Conservation (phyloP, 1,140 invertebrate species). For the Cotesia vestalis region DNA sequence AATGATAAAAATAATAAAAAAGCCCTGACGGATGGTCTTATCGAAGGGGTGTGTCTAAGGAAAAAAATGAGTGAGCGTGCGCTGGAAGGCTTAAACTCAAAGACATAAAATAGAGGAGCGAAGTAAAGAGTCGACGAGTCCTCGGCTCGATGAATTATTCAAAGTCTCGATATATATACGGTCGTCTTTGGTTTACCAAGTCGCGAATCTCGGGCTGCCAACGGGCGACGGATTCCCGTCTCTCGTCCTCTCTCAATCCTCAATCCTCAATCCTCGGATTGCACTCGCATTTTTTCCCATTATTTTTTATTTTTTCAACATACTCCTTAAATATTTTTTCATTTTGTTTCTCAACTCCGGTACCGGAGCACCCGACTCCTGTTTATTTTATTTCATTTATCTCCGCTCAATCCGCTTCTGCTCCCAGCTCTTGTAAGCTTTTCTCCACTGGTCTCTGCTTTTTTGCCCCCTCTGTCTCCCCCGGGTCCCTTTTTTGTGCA, state of each 20-base stretch:
- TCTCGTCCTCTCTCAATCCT: constrained; percentile 17
- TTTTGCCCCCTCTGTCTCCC: background rate
- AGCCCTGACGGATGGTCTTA: too few relatives aligned
- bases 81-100: too few relatives aligned
- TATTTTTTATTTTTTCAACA: background rate
- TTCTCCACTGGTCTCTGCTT: constrained; percentile 9
- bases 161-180: constrained; percentile 35
- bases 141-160: constrained; percentile 40
- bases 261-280: background rate
- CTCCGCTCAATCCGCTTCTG: background rate
- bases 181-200: constrained; percentile 10
- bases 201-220: constrained; percentile 16
- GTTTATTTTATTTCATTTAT: constrained; percentile 20
- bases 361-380: background rate
- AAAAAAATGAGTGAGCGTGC: too few relatives aligned
- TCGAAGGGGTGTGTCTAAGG: too few relatives aligned
- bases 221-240: constrained; percentile 11
- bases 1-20: too few relatives aligned
- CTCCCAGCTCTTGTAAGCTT: background rate
- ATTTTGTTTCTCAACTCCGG: constrained; percentile 32
- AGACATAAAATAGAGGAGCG: too few relatives aligned
- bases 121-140: constrained; percentile 13
- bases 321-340: too few relatives aligned
- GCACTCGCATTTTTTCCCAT: constrained; percentile 4
- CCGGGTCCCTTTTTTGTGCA: constrained; percentile 33